Base-by-base conservation (phyloP, 2,113 vertebrate genomes). In the Pardalotus punctatus region DNA sequence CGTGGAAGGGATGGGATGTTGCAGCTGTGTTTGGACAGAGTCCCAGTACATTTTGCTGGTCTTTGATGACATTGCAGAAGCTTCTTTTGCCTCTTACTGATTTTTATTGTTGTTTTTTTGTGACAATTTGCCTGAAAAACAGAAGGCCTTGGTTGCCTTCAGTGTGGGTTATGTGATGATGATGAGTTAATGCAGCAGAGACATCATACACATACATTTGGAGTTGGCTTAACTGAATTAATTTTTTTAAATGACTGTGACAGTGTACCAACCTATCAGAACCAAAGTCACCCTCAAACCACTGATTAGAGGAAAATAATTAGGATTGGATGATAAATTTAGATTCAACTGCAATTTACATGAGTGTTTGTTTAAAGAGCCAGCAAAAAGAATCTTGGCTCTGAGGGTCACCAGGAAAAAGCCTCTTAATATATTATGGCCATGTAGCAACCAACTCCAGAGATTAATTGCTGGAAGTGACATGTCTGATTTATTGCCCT, bases 351-450 rank as follows among this genome's bases (percentile, higher is more conserved):
- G 24, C 38, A 61, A 69, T 84, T 62, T 79, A 5, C 43, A 84
- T 47, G 74, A 95, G 56, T 48, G 66, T 73, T 91, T 81, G 60
- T 92, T 86, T 94, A 90, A 70, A 95, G 65, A 66, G 35, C n/a
- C 85, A 71, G 17, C 42, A 78, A 45, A 88, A 96, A 79, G 74
- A 91, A 76, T 88, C 81, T 89, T 95, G 51, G 71, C 91, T 79
- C 77, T 47, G n/a, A 81, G 47, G 40, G 31, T 61, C 58, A 48
- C 31, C 54, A 72, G 71, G 79, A 85, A 86, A 70, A 70, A 87
- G 35, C 22, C 29, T 86, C 48, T 88, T 58, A 35, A 25, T 43
- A 4, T 80, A 40, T 76, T 60, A 72, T 1, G 1, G 36, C 58
- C 42, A 15, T 65, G 57, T 42, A 81, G 48, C 57, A 88, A 78